Evolutionary conservation across 1,140 invertebrate genomes (phyloP).

Genomic region (Batillaria attramentaria): DNA sequence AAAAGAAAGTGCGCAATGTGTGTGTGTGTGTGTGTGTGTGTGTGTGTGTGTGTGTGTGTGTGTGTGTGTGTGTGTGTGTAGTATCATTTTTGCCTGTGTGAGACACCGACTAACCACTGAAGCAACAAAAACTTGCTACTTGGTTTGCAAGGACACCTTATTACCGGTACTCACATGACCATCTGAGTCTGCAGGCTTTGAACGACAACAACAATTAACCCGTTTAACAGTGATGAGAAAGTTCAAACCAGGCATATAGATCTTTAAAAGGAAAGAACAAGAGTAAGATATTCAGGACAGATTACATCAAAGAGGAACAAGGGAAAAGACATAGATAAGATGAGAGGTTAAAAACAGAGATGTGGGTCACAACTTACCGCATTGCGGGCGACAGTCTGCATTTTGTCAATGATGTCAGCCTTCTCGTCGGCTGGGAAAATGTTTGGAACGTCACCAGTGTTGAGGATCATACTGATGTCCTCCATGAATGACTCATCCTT

Average conservation of each 20-base stretch:
- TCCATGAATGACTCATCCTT: slow-evolving; percentile 73
- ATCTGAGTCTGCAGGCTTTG: too few relatives aligned
- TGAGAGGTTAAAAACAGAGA: slow-evolving; percentile 5
- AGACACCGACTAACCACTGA: too few relatives aligned
- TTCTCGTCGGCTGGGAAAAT: slow-evolving; percentile 73
- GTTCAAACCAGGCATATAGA: too few relatives aligned
- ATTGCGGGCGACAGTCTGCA: slow-evolving; percentile 70
- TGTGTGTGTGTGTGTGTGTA: too few relatives aligned
- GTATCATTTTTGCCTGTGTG: too few relatives aligned
- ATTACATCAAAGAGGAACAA: background rate
- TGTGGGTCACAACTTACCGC: slow-evolving; percentile 59
- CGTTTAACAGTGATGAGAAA: too few relatives aligned
- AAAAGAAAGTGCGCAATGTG: too few relatives aligned
- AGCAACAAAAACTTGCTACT: too few relatives aligned
- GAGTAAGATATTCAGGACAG: background rate
- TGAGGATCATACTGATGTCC: slow-evolving; percentile 73
- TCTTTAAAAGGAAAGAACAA: too few relatives aligned
- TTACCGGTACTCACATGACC: too few relatives aligned
- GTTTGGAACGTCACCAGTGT: slow-evolving; percentile 73
- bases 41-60: background rate
- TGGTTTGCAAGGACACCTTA: too few relatives aligned
- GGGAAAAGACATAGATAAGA: background rate
- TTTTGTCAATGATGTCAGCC: slow-evolving; percentile 72
- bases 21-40: background rate
- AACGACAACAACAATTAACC: too few relatives aligned